Evolutionary conservation across 1,140 invertebrate genomes (phyloP), one percentile per base, ranked within the genome.

Genomic region (Chymomyza costata): DNA sequence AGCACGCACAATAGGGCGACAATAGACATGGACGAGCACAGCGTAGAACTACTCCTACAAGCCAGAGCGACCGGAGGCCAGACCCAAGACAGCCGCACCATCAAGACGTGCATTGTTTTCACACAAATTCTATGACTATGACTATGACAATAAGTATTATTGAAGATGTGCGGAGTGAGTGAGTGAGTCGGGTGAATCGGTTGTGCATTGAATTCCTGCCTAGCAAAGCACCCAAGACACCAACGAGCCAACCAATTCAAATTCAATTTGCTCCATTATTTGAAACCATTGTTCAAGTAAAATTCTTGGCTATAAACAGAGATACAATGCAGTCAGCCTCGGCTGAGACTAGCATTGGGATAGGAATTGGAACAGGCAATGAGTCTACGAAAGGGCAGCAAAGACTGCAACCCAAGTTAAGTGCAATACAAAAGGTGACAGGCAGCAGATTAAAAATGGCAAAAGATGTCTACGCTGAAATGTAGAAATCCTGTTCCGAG

Each of bases 191-290:
- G 60, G 56, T 53, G 54, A 51, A 46, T n/a, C n/a, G n/a, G n/a
- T n/a, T 61, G 56, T 37, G 58, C 58, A 60, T 60, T 55, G 61
- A 64, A 59, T n/a, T n/a, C n/a, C n/a, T n/a, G n/a, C n/a, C n/a
- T n/a, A n/a, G n/a, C n/a, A n/a, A n/a, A n/a, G n/a, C n/a, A n/a
- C n/a, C n/a, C n/a, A n/a, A n/a, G n/a, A n/a, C n/a, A n/a, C n/a
- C n/a, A n/a, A 54, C 56, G 54, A 59, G 59, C 56, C 62, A 66
- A 74, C 65, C 80, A 83, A 83, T 83, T 83, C 73, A 83, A 83
- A 83, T 83, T 83, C 80, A 83, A 83, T 83, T 83, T 83, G 80
- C 80, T 53, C 80, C 63, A 82, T 82, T 82, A 82, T 82, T 61
- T 39, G 64, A 74, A 65, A 66, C 51, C 63, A 83, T 83, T 83